Evolutionary conservation across 35 echinoderm and acorn worm species (phyloP), one percentile per base, ranked within the genome.

Genomic region (Heliocidaris erythrogramma): DNA sequence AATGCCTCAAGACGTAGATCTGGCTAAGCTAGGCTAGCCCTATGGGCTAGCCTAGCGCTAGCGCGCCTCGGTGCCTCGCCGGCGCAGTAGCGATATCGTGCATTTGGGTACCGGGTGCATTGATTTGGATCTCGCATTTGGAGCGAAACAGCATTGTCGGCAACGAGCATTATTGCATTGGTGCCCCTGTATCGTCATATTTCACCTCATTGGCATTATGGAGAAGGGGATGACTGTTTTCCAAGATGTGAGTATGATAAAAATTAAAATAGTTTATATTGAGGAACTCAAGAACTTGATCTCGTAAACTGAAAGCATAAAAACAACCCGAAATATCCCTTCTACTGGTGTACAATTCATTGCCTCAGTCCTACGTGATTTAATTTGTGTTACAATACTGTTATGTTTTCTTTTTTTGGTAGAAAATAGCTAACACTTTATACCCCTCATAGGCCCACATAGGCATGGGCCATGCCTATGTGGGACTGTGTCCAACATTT

Each of bases 221-320:
- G 90, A 96, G 90, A 96, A 96, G 49, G 96, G 96, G 13, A 95
- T 96, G 96, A 93, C 96, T 10, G 95, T 96, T 92, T 96, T 96
- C 91, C 78, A 95, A 48, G 96, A 96, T 93, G 96, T 96, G 89
- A 96, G 96, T 96, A 48, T 50, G 13, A n/a, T 56, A 9, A 48
- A 11, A n/a, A n/a, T n/a, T n/a, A n/a, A n/a, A 14, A 56, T 32
- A 56, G 56, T 11, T 90, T 86, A 93, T 29, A 52, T 56, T 92
- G 12, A 42, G 32, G 27, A 27, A 56, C 10, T 18, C 4, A 31
- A 27, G 7, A 50, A 47, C 85, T 86, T 47, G 32, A 30, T 27
- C 4, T 24, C 4, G 5, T 35, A 9, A 4, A n/a, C 17, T 10
- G 6, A 13, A 94, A 84, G 8, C n/a, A 52, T 93, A 30, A 93